These are phyloP conservation scores for Pterocles burchelli DNA, from an alignment of 2,113 vertebrate genomes.

Conservation along the genomic window DNA sequence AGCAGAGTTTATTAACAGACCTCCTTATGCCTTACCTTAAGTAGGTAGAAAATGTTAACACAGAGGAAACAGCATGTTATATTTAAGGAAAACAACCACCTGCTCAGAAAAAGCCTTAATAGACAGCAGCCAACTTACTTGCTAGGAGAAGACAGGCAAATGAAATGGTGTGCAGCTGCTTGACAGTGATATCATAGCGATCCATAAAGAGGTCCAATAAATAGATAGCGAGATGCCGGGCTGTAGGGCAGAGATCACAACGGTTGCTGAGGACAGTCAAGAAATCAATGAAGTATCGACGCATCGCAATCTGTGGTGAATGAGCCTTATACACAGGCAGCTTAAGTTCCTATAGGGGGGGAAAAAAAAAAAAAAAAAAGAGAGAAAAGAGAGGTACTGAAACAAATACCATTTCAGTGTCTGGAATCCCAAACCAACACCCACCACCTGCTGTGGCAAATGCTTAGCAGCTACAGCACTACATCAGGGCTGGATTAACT, in stretches of 20 bases:
- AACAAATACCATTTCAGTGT: background rate
- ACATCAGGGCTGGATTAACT: background rate
- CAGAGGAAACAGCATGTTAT: background rate
- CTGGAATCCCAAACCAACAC: background rate
- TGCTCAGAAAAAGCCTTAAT: background rate
- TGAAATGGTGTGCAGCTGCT: conserved; percentile 84
- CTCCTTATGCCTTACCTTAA: background rate
- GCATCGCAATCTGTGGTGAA: conserved; percentile 90
- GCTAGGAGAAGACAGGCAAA: conserved; percentile 90
- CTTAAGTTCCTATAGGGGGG: conserved; percentile 86
- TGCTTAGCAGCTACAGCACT: background rate
- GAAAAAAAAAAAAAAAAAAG: too few species aligned
- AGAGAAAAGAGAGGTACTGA: background rate
- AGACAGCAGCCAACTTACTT: conserved; percentile 78
- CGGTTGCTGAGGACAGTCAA: conserved; percentile 85
- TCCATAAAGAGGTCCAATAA: conserved; percentile 93
- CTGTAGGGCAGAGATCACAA: conserved; percentile 84
- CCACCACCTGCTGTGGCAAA: background rate
- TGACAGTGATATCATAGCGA: conserved; percentile 82
- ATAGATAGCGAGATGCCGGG: conserved; percentile 89
- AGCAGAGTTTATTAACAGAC: background rate
- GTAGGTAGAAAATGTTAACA: background rate
- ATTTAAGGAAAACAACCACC: background rate
- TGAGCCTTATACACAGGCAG: conserved; percentile 84
- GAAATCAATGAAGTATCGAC: conserved; percentile 87